phyloP scores from a whole-genome alignment of 2,888 invertebrate genomes.

The Ectemnius continuus region DNA sequence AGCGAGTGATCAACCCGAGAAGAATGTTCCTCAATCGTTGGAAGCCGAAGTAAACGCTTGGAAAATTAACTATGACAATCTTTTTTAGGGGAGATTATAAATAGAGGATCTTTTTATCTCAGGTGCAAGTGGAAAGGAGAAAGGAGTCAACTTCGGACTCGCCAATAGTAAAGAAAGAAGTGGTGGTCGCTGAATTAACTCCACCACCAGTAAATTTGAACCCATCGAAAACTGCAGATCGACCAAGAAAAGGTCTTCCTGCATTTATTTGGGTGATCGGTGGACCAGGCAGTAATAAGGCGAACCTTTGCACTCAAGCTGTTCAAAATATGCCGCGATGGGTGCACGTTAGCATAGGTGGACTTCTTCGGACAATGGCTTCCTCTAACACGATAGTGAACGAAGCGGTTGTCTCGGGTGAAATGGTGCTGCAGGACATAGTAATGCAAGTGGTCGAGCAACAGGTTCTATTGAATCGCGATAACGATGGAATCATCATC shows the following conservation, averaged over 20 bases:
- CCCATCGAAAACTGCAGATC: conserved; percentile 67
- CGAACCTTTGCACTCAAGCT: conserved; percentile 86
- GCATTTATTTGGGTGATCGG: conserved; percentile 81
- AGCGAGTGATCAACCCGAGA: conserved; percentile 47
- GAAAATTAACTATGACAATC: background rate
- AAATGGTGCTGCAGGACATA: conserved; percentile 88
- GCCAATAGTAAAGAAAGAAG: conserved; percentile 53
- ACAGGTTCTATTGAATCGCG: conserved; percentile 79
- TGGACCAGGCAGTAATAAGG: conserved; percentile 95
- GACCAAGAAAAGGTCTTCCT: conserved; percentile 74
- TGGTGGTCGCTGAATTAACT: conserved; percentile 44
- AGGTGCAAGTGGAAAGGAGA: conserved; percentile 73
- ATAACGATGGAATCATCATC: conserved; percentile 88
- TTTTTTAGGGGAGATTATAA: background rate
- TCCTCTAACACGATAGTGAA: conserved; percentile 84
- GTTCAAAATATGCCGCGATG: conserved; percentile 85
- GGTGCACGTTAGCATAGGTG: conserved; percentile 89
- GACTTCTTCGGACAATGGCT: conserved; percentile 86
- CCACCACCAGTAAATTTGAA: conserved; percentile 57
- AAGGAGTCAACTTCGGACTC: conserved; percentile 47
- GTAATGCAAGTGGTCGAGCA: conserved; percentile 87
- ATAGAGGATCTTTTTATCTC: background rate
- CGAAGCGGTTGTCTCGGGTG: conserved; percentile 87
- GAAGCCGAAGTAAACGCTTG: conserved; percentile 69
- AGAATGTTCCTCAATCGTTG: conserved; percentile 59